Evolutionary conservation across 2,888 invertebrate genomes (phyloP), one percentile per base, ranked within the genome.

Genomic region (Trileptium ribeirensis): DNA sequence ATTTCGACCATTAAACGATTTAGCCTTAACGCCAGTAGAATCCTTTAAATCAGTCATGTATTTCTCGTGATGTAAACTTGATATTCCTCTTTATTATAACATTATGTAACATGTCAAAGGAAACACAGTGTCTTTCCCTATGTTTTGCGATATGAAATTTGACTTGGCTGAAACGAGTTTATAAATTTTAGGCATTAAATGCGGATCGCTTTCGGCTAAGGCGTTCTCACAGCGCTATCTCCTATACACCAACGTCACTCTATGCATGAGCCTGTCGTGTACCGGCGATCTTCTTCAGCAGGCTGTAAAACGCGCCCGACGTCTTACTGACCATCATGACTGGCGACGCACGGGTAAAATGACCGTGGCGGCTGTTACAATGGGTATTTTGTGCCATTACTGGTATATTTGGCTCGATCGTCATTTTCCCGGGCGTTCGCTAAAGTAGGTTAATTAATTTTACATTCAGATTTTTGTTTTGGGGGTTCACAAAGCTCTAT

Each of bases 221-320:
- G 51, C 51, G 51, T 51, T 51, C 24, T 51, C 51, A 24, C 51
- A 51, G 8, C 51, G 51, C 24, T 51, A 51, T 51, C 24, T 51
- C 8, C 51, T 51, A 24, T 51, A 51, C 51, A 95, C 95, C 75
- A 96, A 96, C 90, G 92, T 94, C 1, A 91, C 92, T 38, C 92
- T 96, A 85, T 95, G 95, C 0, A 90, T 93, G 82, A 89, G 91
- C 0, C 91, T 95, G 75, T 95, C 95, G n/a, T 92, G 92, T 0
- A 85, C 91, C 8, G 96, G 95, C 31, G 96, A 96, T 88, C 85
- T 92, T 1, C 87, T 95, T 64, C 94, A 95, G 88, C 96, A 96
- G 88, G 91, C 92, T 78, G 93, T 94, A 88, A 94, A 95, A 24
- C 78, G 36, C 1, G 64, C 79, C 24, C 67, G 82, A 2, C 19